A percentile compares a stretch with the other conserved stretches of the same genome.
Conservation (phyloP, 2,113 vertebrate genomes). For the Poecilia latipinna region DNA sequence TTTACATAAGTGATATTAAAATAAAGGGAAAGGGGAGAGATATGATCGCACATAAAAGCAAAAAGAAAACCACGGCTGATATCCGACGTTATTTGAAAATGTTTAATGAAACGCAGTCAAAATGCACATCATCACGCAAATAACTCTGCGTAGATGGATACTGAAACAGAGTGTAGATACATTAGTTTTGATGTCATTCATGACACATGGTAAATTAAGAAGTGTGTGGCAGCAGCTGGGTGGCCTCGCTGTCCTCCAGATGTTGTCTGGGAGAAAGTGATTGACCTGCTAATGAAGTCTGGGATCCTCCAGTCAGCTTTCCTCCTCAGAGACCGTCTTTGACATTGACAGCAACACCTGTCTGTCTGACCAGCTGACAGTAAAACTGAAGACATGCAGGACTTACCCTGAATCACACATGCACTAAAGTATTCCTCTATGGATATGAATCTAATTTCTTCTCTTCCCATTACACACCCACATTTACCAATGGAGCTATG, state of each 20-base stretch:
- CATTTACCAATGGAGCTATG: not conserved
- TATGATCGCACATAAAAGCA: not conserved
- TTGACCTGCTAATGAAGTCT: constrained; percentile 62
- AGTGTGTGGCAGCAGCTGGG: constrained; percentile 42
- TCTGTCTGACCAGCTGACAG: constrained; percentile 31
- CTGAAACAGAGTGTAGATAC: not conserved
- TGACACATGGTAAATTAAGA: constrained; percentile 17
- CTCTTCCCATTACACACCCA: not conserved
- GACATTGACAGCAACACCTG: constrained; percentile 59
- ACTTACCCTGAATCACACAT: not conserved
- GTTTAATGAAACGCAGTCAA: not conserved
- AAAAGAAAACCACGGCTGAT: not conserved
- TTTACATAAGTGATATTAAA: not conserved
- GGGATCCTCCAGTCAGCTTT: constrained; percentile 40
- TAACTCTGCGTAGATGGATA: not conserved
- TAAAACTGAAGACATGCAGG: constrained; percentile 10
- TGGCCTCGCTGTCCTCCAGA: constrained; percentile 55
- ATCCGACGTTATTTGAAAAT: not conserved
- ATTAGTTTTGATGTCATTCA: constrained; percentile 15
- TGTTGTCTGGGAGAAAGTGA: constrained; percentile 67
- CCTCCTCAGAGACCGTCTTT: constrained; percentile 23
- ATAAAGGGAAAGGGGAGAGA: not conserved
- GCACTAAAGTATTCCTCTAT: not conserved
- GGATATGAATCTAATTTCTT: not conserved
- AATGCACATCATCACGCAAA: not conserved